These are phyloP conservation scores for Dipodomys ordii DNA, from an alignment of 2,113 vertebrate species.

Conservation along the genomic window DNA sequence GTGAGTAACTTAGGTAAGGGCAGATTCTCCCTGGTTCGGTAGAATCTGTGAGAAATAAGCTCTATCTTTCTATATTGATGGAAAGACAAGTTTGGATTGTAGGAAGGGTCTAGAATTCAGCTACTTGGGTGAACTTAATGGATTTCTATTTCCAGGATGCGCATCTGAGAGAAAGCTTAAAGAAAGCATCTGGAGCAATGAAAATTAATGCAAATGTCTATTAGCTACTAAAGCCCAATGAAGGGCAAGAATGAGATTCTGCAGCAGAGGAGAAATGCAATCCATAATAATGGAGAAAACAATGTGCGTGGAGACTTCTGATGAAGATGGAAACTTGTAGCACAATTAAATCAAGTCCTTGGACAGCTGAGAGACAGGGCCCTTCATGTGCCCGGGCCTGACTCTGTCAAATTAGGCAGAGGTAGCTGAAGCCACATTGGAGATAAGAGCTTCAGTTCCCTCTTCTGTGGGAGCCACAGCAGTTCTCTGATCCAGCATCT, in stretches of 20 bases:
- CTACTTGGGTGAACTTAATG: constrained; percentile 52
- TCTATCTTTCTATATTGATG: no score
- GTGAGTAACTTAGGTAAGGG: not conserved
- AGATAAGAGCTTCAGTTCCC: constrained; percentile 36
- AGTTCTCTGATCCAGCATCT: constrained; percentile 22
- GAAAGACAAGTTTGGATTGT: constrained; percentile 18
- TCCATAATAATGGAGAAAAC: constrained; percentile 65
- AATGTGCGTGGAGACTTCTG: constrained; percentile 64
- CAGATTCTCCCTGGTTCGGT: not conserved
- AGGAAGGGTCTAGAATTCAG: constrained; percentile 49
- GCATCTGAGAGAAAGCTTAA: constrained; percentile 48
- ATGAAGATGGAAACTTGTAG: constrained; percentile 64
- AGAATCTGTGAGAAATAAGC: no score
- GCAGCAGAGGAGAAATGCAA: constrained; percentile 50
- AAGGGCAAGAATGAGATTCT: constrained; percentile 65
- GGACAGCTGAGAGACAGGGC: constrained; percentile 63
- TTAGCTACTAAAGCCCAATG: constrained; percentile 60
- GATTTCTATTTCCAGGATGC: constrained; percentile 52
- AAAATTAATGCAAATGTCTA: constrained; percentile 78
- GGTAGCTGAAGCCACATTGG: constrained; percentile 12
- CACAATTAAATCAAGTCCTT: constrained; percentile 70
- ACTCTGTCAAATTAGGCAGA: not conserved
- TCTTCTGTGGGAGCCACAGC: not conserved
- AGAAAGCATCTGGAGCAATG: constrained; percentile 69
- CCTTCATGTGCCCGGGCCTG: not conserved